Evolutionary conservation across 1,140 invertebrate genomes (phyloP).

Genomic region (Drosophila parabipectinata): DNA sequence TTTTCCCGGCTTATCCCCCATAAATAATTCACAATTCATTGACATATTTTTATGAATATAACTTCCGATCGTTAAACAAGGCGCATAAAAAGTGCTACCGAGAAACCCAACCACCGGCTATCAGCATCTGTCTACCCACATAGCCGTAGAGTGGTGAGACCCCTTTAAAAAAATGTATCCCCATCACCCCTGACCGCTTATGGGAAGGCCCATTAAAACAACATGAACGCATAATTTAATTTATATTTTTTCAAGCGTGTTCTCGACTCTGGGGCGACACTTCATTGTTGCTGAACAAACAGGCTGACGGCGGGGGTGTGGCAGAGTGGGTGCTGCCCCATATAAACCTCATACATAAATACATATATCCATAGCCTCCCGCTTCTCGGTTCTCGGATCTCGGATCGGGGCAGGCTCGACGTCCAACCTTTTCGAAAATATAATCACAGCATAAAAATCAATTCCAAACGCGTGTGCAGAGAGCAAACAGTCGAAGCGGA

Average conservation of each 20-base stretch:
- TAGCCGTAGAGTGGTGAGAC: background rate
- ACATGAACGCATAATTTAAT: conserved; percentile 83
- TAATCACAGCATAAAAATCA: conserved; percentile 83
- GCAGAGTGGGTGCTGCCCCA: conserved; percentile 25
- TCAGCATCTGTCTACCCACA: conserved; percentile 42
- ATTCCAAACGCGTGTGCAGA: conserved; percentile 80
- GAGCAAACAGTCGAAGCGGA: conserved; percentile 66
- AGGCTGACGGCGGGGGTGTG: conserved; percentile 14
- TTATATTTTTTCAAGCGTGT: conserved; percentile 80
- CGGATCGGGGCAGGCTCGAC: conserved; percentile 46
- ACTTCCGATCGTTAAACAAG: conserved; percentile 82
- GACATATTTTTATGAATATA: conserved; percentile 83
- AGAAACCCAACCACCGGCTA: conserved; percentile 44
- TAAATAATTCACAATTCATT: conserved; percentile 83
- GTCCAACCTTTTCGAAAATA: conserved; percentile 82
- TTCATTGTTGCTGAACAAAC: conserved; percentile 77
- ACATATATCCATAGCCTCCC: conserved; percentile 1
- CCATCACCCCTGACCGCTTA: conserved; percentile 1
- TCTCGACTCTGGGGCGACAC: conserved; percentile 67
- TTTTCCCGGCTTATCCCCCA: conserved; percentile 37
- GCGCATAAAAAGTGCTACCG: conserved; percentile 55
- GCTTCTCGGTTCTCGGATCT: conserved; percentile 27
- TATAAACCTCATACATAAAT: conserved; percentile 6
- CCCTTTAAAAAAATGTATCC: conserved; percentile 6
- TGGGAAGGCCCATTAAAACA: conserved; percentile 73